Base-by-base conservation (phyloP, 2,113 vertebrate species). In the Antennarius striatus region DNA sequence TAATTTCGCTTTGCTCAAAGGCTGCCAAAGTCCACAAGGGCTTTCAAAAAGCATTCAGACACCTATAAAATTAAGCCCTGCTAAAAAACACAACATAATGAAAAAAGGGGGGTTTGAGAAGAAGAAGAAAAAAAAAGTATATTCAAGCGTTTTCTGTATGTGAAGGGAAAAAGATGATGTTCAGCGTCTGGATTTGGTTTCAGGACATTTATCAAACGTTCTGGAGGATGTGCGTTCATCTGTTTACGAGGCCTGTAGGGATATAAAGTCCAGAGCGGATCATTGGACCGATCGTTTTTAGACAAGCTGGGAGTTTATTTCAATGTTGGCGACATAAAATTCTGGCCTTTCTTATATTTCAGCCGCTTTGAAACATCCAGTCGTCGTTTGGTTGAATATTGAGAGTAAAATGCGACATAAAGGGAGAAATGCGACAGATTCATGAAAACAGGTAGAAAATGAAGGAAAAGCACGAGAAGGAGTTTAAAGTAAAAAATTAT, bases 21-120 rank as follows among this genome's bases (percentile, higher is more conserved):
- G 63, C 68, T 82, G 79, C 66, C 78, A 76, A 56, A 63, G 75
- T 76, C 74, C 76, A 76, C 13, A 22, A 69, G 46, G 50, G 59
- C 68, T 47, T 78, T 72, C 52, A 66, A 60, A 22, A 85, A 73
- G 55, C 68, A 62, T 73, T 73, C 79, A 77, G 83, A 63, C 75
- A 43, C 73, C 69, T 55, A 60, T 75, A 72, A 80, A 71, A 80
- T 79, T 52, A 81, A 85, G 42, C 75, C 53, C 64, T 42, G 68
- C 52, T 50, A 68, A 59, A 76, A 80, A 80, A 77, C 49, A 80
- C 53, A 63, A 63, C 56, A 64, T 62, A 64, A 76, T 80, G 43
- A 82, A 75, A 75, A 69, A 60, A 69, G 12, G 14, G 49, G 9
- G 9, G 47, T 63, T 73, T 12, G 16, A 48, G 46, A 10, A 14